These are phyloP conservation scores for Butorides virescens DNA, from an alignment of 2,113 vertebrate genomes.

Conservation along the genomic window DNA sequence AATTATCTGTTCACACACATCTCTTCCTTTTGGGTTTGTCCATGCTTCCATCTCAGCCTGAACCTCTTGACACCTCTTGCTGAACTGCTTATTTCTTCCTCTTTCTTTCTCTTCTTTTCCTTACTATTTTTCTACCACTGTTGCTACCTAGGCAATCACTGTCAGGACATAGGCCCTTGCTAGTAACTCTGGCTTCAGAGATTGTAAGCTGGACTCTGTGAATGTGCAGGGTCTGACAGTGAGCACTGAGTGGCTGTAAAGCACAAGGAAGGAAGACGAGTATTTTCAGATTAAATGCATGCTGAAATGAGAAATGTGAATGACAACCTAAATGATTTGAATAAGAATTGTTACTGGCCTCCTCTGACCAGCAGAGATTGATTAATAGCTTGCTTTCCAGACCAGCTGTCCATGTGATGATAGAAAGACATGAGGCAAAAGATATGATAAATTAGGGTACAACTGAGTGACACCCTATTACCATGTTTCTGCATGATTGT, in stretches of 20 bases:
- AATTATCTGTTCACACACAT: background rate
- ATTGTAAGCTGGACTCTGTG: background rate
- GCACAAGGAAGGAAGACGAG: background rate
- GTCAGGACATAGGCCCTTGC: background rate
- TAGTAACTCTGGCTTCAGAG: background rate
- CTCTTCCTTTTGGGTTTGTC: background rate
- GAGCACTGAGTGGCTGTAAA: background rate
- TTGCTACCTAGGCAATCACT: background rate
- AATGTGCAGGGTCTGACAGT: background rate
- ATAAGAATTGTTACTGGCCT: slow-evolving; percentile 34
- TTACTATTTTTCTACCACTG: background rate
- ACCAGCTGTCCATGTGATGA: background rate
- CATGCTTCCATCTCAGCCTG: background rate
- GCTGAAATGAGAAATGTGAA: slow-evolving; percentile 24
- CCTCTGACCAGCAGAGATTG: slow-evolving; percentile 26
- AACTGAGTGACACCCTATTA: slow-evolving; percentile 36
- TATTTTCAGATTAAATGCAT: background rate
- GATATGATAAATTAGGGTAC: slow-evolving; percentile 52
- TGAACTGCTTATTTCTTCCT: background rate
- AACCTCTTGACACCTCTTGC: background rate
- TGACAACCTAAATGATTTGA: slow-evolving; percentile 27
- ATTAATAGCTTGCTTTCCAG: slow-evolving; percentile 56
- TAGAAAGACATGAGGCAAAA: background rate
- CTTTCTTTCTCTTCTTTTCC: background rate
- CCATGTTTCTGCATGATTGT: slow-evolving; percentile 20